Percentiles rank a stretch among this genome's conserved stretches.
Evolutionary conservation across 2,797 vertebrate genomes (phyloP).

Genomic region (Muraenolepis orangiensis): DNA sequence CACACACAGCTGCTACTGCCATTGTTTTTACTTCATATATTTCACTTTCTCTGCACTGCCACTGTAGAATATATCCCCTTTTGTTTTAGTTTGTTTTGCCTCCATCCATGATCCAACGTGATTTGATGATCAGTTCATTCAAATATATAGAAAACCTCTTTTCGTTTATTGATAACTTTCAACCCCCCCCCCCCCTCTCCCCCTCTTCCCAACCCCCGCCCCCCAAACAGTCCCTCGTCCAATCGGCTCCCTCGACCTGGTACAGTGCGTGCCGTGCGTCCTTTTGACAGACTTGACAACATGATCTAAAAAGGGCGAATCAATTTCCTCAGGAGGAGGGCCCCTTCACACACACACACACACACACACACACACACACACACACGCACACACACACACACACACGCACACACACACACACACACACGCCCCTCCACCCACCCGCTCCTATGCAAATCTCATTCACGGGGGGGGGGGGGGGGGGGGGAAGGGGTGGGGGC

Average conservation of each 20-base stretch:
- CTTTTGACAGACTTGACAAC: constrained; percentile 64
- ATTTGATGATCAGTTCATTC: not conserved
- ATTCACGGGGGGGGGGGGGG: constrained; percentile 69
- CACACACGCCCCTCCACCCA: not conserved
- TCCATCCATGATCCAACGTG: not conserved
- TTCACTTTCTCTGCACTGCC: not conserved
- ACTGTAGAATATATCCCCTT: not conserved
- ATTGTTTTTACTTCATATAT: not conserved
- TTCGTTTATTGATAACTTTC: constrained; percentile 40
- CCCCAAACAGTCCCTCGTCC: constrained; percentile 59
- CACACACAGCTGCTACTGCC: too few species aligned
- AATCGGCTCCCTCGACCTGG: constrained; percentile 44
- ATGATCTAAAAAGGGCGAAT: constrained; percentile 69
- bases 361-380: too few species aligned
- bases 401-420: too few species aligned
- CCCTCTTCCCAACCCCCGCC: constrained; percentile 64
- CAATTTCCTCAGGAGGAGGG: constrained; percentile 58
- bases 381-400: too few species aligned
- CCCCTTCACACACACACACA: not conserved
- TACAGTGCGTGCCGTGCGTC: constrained; percentile 52
- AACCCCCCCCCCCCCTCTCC: constrained; percentile 55
- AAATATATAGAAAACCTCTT: not conserved
- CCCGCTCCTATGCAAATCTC: constrained; percentile 48
- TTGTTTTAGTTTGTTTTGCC: not conserved
- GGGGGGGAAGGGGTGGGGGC: too few species aligned